Base-by-base conservation (phyloP, 1,140 invertebrate genomes). In the Drosophila ficusphila region DNA sequence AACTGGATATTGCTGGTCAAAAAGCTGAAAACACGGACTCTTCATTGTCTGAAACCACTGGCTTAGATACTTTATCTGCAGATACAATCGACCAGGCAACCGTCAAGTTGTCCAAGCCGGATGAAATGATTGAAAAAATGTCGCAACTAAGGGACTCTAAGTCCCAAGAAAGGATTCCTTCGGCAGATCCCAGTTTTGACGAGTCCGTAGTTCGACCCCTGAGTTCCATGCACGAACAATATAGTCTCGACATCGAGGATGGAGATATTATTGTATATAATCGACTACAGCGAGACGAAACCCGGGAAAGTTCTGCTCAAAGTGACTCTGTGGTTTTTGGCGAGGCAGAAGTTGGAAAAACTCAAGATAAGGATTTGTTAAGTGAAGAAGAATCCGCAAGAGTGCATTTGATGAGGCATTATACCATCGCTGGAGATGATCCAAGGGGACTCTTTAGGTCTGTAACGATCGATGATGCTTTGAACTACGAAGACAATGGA, bases 361-460 rank as follows among this genome's bases (percentile, higher is more conserved):
- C 18, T 0, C 29, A 52, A 19, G 48, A 34, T 4, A 44, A 36
- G 11, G 19, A 47, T 3, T 3, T 42, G 1, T 27, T 25, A 11
- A 85, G 19, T 21, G 64, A 85, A 2, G 53, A 38, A 18, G 76
- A 85, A 29, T 54, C 46, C 0, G 7, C 21, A 16, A 65, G 57
- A 27, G 58, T 65, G 1, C 77, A 77, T 7, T 42, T 90, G 9
- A 54, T 71, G 7, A 72, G 86, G 0, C 67, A 90, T 18, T 75
- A 90, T 11, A 90, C 86, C 16, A 90, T 90, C 16, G 86, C 81
- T 4, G 86, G 81, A 0, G 88, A 90, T 23, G 70, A 90, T 57
- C 61, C 86, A 9, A 60, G 70, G 7, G 39, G 48, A 8, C 68
- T 90, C 1, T 90, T 88, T 6, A 70, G 69, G 16, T 86, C 86